Percentiles rank a stretch among this genome's conserved stretches.
Evolutionary conservation across 2,797 vertebrate genomes (phyloP).

Genomic region (Picus viridis): DNA sequence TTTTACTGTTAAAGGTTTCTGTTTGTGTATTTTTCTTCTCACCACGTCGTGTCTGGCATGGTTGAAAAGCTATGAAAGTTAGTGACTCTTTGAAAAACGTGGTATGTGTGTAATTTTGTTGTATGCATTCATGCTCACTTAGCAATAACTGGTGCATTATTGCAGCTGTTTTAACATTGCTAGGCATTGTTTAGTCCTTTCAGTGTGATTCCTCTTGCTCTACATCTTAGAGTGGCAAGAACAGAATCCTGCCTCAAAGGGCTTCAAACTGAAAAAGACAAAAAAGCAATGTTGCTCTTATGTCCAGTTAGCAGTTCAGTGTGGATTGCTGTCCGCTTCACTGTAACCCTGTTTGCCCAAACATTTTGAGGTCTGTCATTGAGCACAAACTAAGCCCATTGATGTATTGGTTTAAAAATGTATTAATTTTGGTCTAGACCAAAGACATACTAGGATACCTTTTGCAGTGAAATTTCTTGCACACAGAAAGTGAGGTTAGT

Average conservation of each 20-base stretch:
- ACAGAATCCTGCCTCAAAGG: not conserved
- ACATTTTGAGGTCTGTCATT: not conserved
- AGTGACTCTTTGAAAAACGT: not conserved
- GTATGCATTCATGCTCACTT: not conserved
- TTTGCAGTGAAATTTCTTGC: not conserved
- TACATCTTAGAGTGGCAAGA: not conserved
- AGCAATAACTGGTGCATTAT: not conserved
- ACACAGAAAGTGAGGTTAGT: not conserved
- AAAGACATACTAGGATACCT: not conserved
- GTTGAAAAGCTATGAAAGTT: not conserved
- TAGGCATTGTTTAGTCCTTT: not conserved
- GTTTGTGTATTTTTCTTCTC: not conserved
- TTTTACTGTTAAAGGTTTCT: not conserved
- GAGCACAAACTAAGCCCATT: not conserved
- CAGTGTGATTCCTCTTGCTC: not conserved
- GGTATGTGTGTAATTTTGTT: not conserved
- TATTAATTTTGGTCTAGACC: not conserved
- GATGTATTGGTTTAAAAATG: not conserved
- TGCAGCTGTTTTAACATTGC: not conserved
- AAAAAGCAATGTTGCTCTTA: not conserved
- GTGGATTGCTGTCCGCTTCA: not conserved
- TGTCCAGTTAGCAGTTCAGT: not conserved
- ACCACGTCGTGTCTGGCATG: not conserved
- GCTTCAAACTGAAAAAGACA: not conserved
- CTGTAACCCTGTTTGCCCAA: not conserved